A percentile compares a stretch with the other conserved stretches of the same genome.
Evolutionary conservation across 2,113 vertebrate genomes (phyloP).

Genomic region (Mustelus asterias): DNA sequence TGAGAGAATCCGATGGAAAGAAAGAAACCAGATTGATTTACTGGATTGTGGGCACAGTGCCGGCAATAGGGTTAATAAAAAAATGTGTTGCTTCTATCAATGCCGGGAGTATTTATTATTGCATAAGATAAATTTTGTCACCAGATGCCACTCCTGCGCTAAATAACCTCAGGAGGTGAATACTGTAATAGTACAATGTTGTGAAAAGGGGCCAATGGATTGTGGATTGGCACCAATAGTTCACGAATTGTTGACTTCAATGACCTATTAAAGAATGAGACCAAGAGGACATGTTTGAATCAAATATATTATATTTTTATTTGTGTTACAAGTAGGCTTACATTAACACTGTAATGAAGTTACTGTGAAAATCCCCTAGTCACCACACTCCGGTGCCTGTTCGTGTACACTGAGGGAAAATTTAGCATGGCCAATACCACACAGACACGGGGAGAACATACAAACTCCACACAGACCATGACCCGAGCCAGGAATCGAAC

Average conservation of each 20-base stretch:
- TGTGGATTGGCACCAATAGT: not conserved
- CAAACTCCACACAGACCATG: too few relatives aligned
- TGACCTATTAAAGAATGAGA: not conserved
- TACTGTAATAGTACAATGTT: not conserved
- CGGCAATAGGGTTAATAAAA: not conserved
- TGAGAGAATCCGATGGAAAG: not conserved
- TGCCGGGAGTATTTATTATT: not conserved
- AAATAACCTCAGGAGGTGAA: not conserved
- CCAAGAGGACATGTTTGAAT: not conserved
- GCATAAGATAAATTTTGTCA: not conserved
- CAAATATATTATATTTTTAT: not conserved
- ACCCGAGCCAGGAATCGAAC: too few relatives aligned
- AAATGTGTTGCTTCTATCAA: not conserved
- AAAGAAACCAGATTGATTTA: not conserved
- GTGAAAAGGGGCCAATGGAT: not conserved
- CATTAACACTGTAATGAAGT: too few relatives aligned
- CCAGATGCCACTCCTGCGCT: not conserved
- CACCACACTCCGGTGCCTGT: too few relatives aligned
- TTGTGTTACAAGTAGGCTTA: too few relatives aligned
- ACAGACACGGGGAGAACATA: too few relatives aligned
- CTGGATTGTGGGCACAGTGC: not conserved
- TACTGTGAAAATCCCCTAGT: too few relatives aligned
- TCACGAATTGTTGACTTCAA: not conserved
- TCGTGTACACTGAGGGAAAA: too few relatives aligned
- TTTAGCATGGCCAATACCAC: too few relatives aligned